Conservation (phyloP, 2,113 vertebrate species). For the Numida meleagris region DNA sequence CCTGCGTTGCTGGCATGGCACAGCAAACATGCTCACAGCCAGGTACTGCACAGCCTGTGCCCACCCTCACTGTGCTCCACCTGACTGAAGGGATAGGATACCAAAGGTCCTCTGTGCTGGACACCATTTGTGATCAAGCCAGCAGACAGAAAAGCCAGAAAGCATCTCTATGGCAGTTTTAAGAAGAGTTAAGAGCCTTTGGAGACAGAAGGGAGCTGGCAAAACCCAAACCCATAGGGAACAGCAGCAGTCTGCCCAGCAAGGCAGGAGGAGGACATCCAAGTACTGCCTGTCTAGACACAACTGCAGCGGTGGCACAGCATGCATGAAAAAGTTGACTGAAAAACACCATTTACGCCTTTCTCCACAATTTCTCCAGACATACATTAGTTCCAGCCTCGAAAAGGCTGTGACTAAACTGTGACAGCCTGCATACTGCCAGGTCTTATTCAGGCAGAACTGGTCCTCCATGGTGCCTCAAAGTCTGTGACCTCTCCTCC, state of each 20-base stretch:
- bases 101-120: not conserved
- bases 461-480: not conserved
- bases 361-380: not conserved
- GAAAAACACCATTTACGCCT: not conserved
- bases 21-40: not conserved
- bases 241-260: not conserved
- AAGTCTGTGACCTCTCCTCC: not conserved
- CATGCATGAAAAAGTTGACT: constrained; percentile 16
- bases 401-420: not conserved
- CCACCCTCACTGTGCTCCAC: not conserved
- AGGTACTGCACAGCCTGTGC: not conserved
- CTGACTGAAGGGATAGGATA: not conserved
- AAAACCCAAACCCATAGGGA: not conserved
- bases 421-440: not conserved
- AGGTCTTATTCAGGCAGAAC: not conserved
- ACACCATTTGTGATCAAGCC: fast-evolving
- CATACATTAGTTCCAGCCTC: not conserved
- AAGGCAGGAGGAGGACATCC: constrained; percentile 3
- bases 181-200: not conserved
- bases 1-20: not conserved
- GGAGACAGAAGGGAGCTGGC: not conserved
- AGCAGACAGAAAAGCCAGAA: not conserved
- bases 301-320: not conserved
- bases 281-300: constrained; percentile 25
- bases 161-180: not conserved